Evolutionary conservation across 2,797 vertebrate genomes (phyloP), one percentile per base, ranked within the genome.

Genomic region (Crypturellus tataupa): DNA sequence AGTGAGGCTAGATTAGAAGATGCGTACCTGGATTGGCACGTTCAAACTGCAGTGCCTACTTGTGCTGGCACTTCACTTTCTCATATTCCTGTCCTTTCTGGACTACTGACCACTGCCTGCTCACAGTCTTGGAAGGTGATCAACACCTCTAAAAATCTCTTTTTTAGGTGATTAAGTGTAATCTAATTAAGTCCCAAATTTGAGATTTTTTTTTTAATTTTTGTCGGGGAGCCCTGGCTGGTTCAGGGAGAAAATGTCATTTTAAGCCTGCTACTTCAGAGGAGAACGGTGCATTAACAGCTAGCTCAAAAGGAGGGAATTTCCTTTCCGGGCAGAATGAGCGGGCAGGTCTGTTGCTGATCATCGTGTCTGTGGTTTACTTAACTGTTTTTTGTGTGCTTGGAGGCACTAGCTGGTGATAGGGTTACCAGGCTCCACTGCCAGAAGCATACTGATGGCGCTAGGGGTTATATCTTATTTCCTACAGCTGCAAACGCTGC

Each of bases 391-490:
- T 73, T 35, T n/a, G 20, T 56, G 27, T 87, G 81, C 58, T 82
- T 82, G 49, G 78, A 51, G 53, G 25, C 23, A 21, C 31, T 80
- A 71, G 40, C 40, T 93, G 46, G 51, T 63, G 73, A 86, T 76
- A 83, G 84, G 62, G 25, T 63, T 94, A 55, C 65, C 58, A 56
- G 65, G 42, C 55, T 87, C 72, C 62, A 47, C 42, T 85, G 76
- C 46, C 53, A 85, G 46, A 53, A 89, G 84, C 0, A 1, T 70
- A 23, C 67, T 79, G 62, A n/a, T 93, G 65, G 35, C 35, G 53
- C 51, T 64, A 42, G 29, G 35, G 63, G 56, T 89, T 87, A n/a
- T 96, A 94, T 93, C 92, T 97, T 92, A 92, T 85, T 96, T 97
- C 93, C 92, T 94, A 93, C 89, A 91, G 82, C 73, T 89, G 90